phyloP scores from a whole-genome alignment of 2,113 vertebrate genomes.

The Peucedramus taeniatus region DNA sequence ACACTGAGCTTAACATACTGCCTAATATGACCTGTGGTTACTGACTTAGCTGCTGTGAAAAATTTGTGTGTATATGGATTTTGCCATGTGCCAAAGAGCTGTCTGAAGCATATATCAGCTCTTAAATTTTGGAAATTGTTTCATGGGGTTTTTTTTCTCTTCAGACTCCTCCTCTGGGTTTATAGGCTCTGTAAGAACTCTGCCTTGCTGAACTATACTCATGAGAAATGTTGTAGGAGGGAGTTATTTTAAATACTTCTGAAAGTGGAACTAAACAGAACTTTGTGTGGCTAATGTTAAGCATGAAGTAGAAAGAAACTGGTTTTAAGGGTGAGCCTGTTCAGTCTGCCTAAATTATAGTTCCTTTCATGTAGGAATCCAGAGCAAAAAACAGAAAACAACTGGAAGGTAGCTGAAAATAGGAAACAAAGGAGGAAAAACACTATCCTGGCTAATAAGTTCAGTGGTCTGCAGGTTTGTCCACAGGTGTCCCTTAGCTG shows the following conservation, averaged over 20 bases:
- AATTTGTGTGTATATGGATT: background rate
- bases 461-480: background rate
- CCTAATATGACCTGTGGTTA: background rate
- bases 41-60: background rate
- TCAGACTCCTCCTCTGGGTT: background rate
- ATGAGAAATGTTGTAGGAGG: background rate
- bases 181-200: background rate
- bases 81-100: background rate
- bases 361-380: background rate
- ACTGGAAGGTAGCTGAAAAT: background rate
- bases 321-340: background rate
- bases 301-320: background rate
- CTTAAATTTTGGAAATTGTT: background rate
- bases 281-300: background rate
- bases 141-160: background rate
- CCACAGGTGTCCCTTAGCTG: background rate
- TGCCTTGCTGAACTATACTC: background rate
- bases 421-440: background rate
- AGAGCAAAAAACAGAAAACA: background rate
- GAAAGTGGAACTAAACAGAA: background rate
- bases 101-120: background rate
- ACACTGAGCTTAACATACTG: background rate
- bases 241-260: background rate
- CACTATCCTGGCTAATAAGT: fast-evolving
- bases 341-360: background rate